Evolutionary conservation across 2,888 invertebrate species (phyloP).

Genomic region (Drosophila macrospina): DNA sequence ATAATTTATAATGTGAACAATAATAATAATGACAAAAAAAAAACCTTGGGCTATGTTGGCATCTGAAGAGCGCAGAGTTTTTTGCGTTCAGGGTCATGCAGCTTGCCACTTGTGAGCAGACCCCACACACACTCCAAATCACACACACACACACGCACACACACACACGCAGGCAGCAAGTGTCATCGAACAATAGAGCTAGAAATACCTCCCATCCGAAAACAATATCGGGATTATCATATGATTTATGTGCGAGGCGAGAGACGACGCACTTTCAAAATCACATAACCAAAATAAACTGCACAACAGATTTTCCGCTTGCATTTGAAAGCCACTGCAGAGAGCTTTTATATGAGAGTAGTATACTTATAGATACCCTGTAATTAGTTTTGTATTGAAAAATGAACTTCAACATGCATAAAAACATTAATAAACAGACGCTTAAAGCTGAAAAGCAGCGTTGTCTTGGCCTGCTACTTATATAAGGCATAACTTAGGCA

Average conservation of each 20-base stretch:
- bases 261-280: slow-evolving; percentile 76
- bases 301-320: slow-evolving; percentile 44
- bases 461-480: not conserved
- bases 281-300: slow-evolving; percentile 36
- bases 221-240: slow-evolving; percentile 69
- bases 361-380: not conserved
- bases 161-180: slow-evolving; percentile 47
- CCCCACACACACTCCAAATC: slow-evolving; percentile 25
- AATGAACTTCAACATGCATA: not conserved
- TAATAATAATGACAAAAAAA: slow-evolving; percentile 10
- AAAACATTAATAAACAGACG: not conserved
- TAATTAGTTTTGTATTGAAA: not conserved
- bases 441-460: too few species aligned
- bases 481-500: not conserved
- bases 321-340: slow-evolving; percentile 27
- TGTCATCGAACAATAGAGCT: slow-evolving; percentile 62
- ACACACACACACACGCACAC: slow-evolving; percentile 36
- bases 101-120: slow-evolving; percentile 35
- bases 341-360: not conserved
- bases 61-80: slow-evolving; percentile 22
- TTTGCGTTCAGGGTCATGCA: slow-evolving; percentile 50
- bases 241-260: slow-evolving; percentile 72
- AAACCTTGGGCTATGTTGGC: slow-evolving; percentile 34
- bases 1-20: slow-evolving; percentile 44
- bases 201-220: slow-evolving; percentile 26